Conservation (phyloP, 1,140 invertebrate genomes). For the Macrobrachium rosenbergii region DNA sequence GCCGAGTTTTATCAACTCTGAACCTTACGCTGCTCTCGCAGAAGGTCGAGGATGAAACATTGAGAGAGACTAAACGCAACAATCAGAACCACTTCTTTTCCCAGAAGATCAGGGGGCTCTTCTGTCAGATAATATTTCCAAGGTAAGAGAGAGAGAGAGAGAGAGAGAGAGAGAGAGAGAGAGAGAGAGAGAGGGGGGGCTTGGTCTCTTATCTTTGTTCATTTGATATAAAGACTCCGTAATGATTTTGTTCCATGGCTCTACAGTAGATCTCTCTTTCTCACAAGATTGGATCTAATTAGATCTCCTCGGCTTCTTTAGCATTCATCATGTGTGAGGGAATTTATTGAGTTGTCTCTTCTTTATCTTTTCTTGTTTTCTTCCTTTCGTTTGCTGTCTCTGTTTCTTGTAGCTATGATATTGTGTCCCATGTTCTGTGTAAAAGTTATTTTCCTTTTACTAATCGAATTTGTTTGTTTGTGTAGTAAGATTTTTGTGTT, state of each 20-base stretch:
- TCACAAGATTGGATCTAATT: too few relatives aligned
- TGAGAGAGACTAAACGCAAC: constrained; percentile 48
- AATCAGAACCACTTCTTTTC: constrained; percentile 60
- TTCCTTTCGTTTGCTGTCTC: constrained; percentile 13
- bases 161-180: constrained; percentile 44
- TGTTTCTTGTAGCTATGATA: background rate
- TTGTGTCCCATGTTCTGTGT: background rate
- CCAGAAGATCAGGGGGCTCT: constrained; percentile 52
- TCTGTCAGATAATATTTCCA: constrained; percentile 45
- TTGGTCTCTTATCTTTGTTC: background rate
- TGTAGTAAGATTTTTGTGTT: background rate
- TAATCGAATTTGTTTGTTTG: background rate
- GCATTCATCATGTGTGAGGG: background rate
- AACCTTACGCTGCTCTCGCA: background rate
- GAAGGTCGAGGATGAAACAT: constrained; percentile 54
- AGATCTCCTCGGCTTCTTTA: too few relatives aligned
- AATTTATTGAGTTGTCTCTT: background rate
- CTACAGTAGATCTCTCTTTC: too few relatives aligned
- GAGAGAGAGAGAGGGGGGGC: constrained; percentile 1
- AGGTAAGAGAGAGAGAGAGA: constrained; percentile 41
- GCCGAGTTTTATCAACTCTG: background rate
- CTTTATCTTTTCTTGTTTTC: background rate
- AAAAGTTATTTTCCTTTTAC: background rate
- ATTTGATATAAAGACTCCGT: background rate
- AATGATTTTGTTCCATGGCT: too few relatives aligned